phyloP scores from a whole-genome alignment of 2,113 vertebrate genomes.

The Myrmecobius fasciatus region DNA sequence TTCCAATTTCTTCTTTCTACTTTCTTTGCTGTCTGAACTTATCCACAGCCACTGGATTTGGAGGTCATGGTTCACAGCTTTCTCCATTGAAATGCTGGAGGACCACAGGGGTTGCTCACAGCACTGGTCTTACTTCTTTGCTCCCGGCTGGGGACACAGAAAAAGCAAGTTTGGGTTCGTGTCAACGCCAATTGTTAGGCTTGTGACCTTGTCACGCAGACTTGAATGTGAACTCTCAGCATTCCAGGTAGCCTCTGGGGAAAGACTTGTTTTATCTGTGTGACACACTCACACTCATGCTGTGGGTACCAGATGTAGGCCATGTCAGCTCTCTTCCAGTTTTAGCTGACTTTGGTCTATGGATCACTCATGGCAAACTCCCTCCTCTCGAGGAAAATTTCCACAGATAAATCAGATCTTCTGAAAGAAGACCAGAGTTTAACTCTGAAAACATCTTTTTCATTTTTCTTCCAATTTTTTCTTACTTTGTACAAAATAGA shows the following conservation, averaged over 20 bases:
- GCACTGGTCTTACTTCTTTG: background rate
- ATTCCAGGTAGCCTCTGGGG: background rate
- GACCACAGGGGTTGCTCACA: background rate
- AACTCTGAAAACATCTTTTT: background rate
- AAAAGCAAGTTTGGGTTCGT: background rate
- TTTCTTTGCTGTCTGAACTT: background rate
- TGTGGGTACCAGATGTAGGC: background rate
- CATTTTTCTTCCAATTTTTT: background rate
- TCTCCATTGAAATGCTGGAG: background rate
- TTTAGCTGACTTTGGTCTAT: background rate
- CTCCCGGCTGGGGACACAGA: background rate
- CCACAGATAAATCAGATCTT: background rate
- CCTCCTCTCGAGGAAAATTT: conserved; percentile 4
- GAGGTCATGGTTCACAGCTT: background rate
- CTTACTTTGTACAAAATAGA: accelerated
- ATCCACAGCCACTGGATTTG: background rate
- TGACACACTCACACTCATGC: background rate
- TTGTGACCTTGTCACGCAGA: accelerated
- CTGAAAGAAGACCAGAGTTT: background rate
- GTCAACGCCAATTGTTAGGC: background rate
- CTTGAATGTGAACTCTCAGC: background rate
- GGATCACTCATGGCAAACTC: background rate
- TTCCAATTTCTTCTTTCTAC: accelerated
- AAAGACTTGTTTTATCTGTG: background rate
- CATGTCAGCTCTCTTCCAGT: background rate